phyloP scores from a whole-genome alignment of 2,113 vertebrate species.

The Siniperca knerii region DNA sequence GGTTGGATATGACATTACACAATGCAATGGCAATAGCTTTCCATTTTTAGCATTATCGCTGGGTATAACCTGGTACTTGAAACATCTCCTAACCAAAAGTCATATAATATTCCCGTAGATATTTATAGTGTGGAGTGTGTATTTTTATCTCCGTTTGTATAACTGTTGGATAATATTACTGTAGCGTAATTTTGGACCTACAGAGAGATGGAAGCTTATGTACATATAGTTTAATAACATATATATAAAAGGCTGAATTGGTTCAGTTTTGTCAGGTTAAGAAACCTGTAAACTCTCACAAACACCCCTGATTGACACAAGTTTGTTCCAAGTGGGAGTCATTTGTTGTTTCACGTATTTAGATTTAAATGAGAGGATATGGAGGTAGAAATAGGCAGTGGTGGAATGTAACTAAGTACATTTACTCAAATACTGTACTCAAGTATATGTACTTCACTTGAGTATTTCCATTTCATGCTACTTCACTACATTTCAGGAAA shows the following conservation, averaged over 20 bases:
- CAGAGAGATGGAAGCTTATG: neutral
- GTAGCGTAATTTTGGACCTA: constrained; percentile 37
- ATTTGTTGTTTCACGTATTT: neutral
- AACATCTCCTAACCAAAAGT: neutral
- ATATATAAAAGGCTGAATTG: neutral
- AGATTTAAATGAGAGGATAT: neutral
- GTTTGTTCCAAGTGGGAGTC: neutral
- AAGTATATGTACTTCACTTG: neutral
- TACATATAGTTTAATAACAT: neutral
- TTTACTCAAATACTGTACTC: neutral
- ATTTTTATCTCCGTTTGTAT: constrained; percentile 51
- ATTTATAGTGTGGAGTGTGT: constrained; percentile 30
- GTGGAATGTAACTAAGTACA: neutral
- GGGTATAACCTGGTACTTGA: neutral
- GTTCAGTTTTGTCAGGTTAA: neutral
- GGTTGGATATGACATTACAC: constrained; percentile 19
- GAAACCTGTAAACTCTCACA: neutral
- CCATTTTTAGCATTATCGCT: constrained; percentile 1
- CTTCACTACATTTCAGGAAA: neutral
- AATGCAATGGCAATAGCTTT: constrained; percentile 16
- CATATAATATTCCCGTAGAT: constrained; percentile 8
- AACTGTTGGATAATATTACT: constrained; percentile 54
- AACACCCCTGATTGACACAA: neutral
- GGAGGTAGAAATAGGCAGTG: neutral
- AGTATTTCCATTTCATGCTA: neutral